Conservation (phyloP, 1,140 invertebrate species). For the Tetramorium simillimum region DNA sequence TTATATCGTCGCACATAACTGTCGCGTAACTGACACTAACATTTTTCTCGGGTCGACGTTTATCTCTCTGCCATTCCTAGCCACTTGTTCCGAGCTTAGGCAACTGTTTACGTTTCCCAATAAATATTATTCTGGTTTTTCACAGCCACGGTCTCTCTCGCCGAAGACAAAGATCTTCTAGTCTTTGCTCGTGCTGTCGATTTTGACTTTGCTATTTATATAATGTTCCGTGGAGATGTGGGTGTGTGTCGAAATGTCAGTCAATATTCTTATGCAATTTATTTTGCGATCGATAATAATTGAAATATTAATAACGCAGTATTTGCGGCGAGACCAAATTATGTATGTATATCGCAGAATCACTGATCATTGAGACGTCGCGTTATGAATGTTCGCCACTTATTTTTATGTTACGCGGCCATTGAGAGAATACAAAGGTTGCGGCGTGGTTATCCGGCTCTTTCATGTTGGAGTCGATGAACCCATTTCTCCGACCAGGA, state of each 20-base stretch:
- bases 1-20: background rate
- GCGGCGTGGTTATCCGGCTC: background rate
- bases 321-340: background rate
- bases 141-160: background rate
- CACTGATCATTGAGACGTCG: background rate
- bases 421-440: constrained; percentile 2
- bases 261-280: background rate
- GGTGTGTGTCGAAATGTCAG: background rate
- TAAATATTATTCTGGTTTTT: constrained; percentile 1
- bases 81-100: background rate
- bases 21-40: background rate
- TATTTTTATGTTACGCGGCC: background rate
- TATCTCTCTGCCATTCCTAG: background rate
- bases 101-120: background rate
- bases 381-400: background rate
- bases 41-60: background rate
- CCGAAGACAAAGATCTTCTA: background rate
- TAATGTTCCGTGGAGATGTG: no score
- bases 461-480: constrained; percentile 23
- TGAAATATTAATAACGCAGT: background rate
- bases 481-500: constrained; percentile 32
- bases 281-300: background rate
- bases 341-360: background rate
- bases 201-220: background rate
- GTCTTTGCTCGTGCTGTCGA: background rate